These are phyloP conservation scores for Sorex fumeus DNA, from an alignment of 2,113 vertebrate genomes.

Conservation along the genomic window DNA sequence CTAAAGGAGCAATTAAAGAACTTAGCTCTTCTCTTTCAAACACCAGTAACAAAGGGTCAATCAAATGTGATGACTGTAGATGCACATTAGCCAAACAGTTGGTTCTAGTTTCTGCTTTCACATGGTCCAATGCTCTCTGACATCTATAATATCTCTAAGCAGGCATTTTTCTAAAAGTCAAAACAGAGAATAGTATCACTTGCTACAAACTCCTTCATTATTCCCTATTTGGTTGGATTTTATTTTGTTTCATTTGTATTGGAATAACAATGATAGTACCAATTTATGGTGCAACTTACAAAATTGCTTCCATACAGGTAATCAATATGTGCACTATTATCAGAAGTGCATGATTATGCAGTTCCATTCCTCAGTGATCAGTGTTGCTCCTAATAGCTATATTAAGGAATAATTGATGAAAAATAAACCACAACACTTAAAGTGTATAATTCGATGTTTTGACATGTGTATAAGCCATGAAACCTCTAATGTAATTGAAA, in stretches of 20 bases:
- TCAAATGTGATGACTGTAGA: neutral
- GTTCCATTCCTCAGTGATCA: neutral
- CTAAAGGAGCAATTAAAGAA: slow-evolving; percentile 76
- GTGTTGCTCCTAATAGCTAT: neutral
- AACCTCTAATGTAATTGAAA: neutral
- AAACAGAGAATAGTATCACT: neutral
- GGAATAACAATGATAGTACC: neutral
- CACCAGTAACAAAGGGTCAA: slow-evolving; percentile 40
- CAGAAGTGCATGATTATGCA: neutral
- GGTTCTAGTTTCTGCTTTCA: neutral
- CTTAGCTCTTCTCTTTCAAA: slow-evolving; percentile 56
- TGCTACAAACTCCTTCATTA: neutral
- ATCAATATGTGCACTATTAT: neutral
- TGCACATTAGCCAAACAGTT: neutral
- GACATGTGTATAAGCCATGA: neutral
- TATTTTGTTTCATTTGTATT: neutral
- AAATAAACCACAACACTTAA: neutral
- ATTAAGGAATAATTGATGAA: neutral
- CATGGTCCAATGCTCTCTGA: neutral
- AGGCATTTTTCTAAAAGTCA: neutral
- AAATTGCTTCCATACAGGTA: slow-evolving; percentile 20
- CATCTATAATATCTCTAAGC: neutral
- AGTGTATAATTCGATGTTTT: neutral
- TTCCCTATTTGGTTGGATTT: neutral
- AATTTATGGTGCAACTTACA: neutral